A percentile compares a stretch with the other conserved stretches of the same genome.
These are phyloP conservation scores for Cottus gobio DNA, from an alignment of 2,113 vertebrate genomes.

Conservation along the genomic window DNA sequence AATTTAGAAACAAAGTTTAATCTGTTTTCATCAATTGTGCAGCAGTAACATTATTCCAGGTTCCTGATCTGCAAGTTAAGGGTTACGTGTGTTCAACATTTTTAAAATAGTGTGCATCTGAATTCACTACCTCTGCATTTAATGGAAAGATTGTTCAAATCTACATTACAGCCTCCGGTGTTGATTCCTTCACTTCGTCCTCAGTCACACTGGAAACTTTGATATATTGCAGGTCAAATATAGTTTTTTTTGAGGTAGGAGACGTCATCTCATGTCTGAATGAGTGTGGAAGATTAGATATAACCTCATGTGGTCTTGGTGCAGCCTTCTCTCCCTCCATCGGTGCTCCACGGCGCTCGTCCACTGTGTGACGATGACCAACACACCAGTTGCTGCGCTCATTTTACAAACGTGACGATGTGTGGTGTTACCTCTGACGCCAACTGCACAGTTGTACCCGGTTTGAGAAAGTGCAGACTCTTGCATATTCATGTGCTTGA, in stretches of 20 bases:
- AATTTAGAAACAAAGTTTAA: background rate
- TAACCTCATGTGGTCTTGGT: background rate
- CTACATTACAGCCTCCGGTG: background rate
- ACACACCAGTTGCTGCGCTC: background rate
- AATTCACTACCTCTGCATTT: background rate
- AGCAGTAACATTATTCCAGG: background rate
- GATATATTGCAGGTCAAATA: background rate
- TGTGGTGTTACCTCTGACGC: background rate
- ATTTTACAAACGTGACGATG: background rate
- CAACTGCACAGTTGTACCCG: conserved; percentile 3
- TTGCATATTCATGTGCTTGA: background rate
- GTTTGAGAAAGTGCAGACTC: conserved; percentile 24
- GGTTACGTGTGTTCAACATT: background rate
- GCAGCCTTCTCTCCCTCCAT: background rate
- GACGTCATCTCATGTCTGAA: background rate
- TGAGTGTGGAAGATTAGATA: background rate
- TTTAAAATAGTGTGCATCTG: background rate
- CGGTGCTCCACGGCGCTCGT: background rate
- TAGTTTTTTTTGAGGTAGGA: background rate
- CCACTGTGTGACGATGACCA: background rate
- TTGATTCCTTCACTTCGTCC: background rate
- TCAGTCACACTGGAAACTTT: background rate
- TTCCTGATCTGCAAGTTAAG: background rate
- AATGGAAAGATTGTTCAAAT: background rate
- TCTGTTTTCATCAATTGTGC: conserved; percentile 3